Percentiles rank a stretch among this genome's conserved stretches.
Conservation (phyloP, 2,797 vertebrate genomes). For the Syngnathus acus region DNA sequence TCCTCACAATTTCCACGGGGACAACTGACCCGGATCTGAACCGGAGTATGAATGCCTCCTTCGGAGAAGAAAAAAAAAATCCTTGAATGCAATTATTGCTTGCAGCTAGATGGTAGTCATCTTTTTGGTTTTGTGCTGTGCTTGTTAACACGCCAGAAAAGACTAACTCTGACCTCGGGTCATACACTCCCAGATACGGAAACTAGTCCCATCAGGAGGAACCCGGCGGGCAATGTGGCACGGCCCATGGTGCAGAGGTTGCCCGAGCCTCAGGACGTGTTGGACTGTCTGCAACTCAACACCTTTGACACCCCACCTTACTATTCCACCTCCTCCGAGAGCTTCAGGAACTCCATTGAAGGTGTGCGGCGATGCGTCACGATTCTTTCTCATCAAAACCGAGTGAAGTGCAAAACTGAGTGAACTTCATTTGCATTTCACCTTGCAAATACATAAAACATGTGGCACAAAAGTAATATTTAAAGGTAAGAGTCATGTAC, state of each 20-base stretch:
- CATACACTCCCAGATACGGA: constrained; percentile 72
- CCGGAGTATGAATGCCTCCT: constrained; percentile 1
- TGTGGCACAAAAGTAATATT: neutral
- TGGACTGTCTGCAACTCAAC: constrained; percentile 84
- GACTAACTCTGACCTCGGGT: constrained; percentile 12
- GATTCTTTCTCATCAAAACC: neutral
- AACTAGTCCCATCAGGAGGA: constrained; percentile 82
- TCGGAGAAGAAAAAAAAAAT: constrained; percentile 5
- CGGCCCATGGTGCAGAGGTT: constrained; percentile 89
- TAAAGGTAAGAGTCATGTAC: neutral
- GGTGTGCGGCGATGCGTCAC: constrained; percentile 53
- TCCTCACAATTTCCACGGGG: constrained; percentile 14
- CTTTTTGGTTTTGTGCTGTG: neutral
- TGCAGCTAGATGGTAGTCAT: constrained; percentile 1
- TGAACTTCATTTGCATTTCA: constrained; percentile 2
- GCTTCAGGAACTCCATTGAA: constrained; percentile 94
- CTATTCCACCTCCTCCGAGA: constrained; percentile 90
- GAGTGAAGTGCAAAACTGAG: neutral
- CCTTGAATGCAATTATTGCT: neutral
- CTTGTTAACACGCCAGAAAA: neutral
- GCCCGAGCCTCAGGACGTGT: constrained; percentile 81
- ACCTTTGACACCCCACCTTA: constrained; percentile 90
- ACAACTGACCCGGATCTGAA: constrained; percentile 19
- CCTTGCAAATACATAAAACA: neutral
- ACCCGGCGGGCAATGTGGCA: constrained; percentile 87